A percentile compares a stretch with the other conserved stretches of the same genome.
Conservation (phyloP, 2,888 invertebrate species). For the Pinctada fucata region DNA sequence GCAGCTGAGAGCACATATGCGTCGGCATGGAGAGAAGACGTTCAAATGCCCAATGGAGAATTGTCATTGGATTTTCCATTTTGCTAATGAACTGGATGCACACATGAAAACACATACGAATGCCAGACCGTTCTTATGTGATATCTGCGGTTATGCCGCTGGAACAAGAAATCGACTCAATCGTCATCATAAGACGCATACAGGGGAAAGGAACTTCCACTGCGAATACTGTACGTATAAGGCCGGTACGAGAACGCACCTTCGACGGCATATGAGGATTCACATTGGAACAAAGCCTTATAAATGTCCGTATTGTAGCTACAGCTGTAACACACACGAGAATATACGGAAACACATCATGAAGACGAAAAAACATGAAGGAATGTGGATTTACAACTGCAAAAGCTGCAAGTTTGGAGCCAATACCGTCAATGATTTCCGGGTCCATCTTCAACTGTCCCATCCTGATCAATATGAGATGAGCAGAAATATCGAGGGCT, state of each 20-base stretch:
- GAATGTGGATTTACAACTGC: conserved; percentile 88
- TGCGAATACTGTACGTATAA: conserved; percentile 76
- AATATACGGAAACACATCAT: conserved; percentile 92
- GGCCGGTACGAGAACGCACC: conserved; percentile 71
- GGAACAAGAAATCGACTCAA: conserved; percentile 70
- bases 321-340: conserved; percentile 83
- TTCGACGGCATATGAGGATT: conserved; percentile 75
- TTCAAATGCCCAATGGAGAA: conserved; percentile 85
- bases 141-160: conserved; percentile 87
- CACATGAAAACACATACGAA: conserved; percentile 92
- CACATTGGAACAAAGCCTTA: conserved; percentile 76
- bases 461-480: conserved; percentile 77
- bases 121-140: conserved; percentile 87
- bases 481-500: conserved; percentile 53
- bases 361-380: conserved; percentile 87
- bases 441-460: conserved; percentile 81
- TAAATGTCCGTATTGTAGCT: conserved; percentile 82
- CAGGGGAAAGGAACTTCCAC: conserved; percentile 72
- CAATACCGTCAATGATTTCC: conserved; percentile 84
- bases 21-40: conserved; percentile 85
- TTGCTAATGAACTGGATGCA: conserved; percentile 90
- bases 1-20: conserved; percentile 79
- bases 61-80: conserved; percentile 90
- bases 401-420: conserved; percentile 82
- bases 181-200: conserved; percentile 73